Percentiles rank a stretch among this genome's conserved stretches.
Conservation (phyloP, 2,797 vertebrate genomes). For the Periparus ater region DNA sequence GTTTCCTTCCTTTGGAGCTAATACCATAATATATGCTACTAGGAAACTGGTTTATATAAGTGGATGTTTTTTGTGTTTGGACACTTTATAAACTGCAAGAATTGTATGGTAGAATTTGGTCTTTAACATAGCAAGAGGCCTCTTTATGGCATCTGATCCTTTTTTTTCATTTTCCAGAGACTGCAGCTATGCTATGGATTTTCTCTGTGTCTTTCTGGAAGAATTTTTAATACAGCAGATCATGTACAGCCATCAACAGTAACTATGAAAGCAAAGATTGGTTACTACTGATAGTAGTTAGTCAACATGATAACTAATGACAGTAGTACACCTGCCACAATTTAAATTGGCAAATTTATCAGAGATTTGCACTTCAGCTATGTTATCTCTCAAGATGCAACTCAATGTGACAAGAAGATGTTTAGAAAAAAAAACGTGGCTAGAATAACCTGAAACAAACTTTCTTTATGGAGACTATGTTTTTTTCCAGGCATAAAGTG, state of each 20-base stretch:
- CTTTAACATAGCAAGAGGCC: not conserved
- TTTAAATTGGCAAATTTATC: slow-evolving; percentile 52
- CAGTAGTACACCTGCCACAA: not conserved
- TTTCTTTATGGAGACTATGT: not conserved
- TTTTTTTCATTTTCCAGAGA: not conserved
- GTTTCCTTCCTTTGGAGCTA: not conserved
- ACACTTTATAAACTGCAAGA: not conserved
- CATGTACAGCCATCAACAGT: slow-evolving; percentile 48
- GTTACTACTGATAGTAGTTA: slow-evolving; percentile 62
- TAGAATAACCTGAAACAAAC: slow-evolving; percentile 25
- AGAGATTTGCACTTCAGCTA: not conserved
- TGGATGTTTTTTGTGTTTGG: not conserved
- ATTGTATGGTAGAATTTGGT: not conserved
- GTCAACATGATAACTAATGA: slow-evolving; percentile 59
- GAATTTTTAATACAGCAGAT: not conserved
- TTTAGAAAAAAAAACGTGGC: not conserved
- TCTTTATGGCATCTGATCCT: not conserved
- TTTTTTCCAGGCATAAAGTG: not conserved
- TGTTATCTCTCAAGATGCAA: slow-evolving; percentile 28
- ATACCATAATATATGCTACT: not conserved
- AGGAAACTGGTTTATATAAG: not conserved
- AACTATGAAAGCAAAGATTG: slow-evolving; percentile 61
- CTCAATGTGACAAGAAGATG: slow-evolving; percentile 15
- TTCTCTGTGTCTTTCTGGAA: slow-evolving; percentile 9
- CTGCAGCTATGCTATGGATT: slow-evolving; percentile 1